phyloP scores from a whole-genome alignment of 1,140 invertebrate species.

The Macrosteles quadrilineatus region DNA sequence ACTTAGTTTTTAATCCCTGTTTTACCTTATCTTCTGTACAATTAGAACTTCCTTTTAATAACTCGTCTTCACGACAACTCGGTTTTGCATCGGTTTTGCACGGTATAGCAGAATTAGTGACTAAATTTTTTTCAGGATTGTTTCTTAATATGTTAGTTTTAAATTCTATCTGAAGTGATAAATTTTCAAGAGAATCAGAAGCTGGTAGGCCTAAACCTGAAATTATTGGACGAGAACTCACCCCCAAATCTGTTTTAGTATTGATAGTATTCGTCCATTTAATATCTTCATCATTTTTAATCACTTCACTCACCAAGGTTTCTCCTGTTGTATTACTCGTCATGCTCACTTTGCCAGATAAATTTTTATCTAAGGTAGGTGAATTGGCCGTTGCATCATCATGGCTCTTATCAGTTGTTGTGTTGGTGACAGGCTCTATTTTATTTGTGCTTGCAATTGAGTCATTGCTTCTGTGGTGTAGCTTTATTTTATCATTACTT shows the following conservation, averaged over 20 bases:
- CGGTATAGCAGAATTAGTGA: no score
- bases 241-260: not conserved
- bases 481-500: not conserved
- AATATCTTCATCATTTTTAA: not conserved
- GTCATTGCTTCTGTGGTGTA: no score
- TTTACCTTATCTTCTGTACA: not conserved
- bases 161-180: conserved; percentile 42
- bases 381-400: not conserved
- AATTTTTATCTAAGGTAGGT: not conserved
- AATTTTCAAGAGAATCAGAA: conserved; percentile 41
- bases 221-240: not conserved
- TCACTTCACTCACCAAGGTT: not conserved
- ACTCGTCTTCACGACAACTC: not conserved
- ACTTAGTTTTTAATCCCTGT: no score
- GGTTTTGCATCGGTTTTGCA: conserved; percentile 8
- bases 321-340: not conserved
- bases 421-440: not conserved
- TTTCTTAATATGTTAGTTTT: conserved; percentile 36
- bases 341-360: not conserved
- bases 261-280: not conserved
- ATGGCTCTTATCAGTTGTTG: not conserved
- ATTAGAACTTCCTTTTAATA: conserved; percentile 15
- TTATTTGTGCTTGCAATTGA: no score
- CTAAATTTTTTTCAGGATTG: conserved; percentile 11
- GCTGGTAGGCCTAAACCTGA: conserved; percentile 23